Base-by-base conservation (phyloP, 2,113 vertebrate species). In the Tympanuchus pallidicinctus region DNA sequence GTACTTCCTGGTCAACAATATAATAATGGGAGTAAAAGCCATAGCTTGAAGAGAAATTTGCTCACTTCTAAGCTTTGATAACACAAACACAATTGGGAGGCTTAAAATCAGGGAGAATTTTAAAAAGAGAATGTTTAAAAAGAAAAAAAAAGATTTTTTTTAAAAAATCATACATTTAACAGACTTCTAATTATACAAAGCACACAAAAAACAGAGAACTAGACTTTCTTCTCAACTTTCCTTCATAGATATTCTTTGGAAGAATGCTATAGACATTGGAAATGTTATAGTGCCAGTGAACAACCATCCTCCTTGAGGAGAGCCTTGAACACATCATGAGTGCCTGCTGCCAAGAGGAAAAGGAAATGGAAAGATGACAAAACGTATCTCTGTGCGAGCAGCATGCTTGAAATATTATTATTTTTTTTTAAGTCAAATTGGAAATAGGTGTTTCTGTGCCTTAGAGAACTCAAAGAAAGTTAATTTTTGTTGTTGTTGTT, bases 251-350 rank as follows among this genome's bases (percentile, higher is more conserved):
- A 36, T 34, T 17, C 64, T 89, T 32, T 47, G 8, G 11, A 78
- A 74, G 52, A 73, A 83, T 14, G 16, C 3, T 54, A 48, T 1
- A 5, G 4, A 36, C 32, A 7, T 40, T 45, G 52, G 47, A 83
- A 70, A 43, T 28, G 19, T 2, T 42, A 4, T 8, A 64, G 4
- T 13, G 25, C 28, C 42, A 75, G 56, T 63, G 73, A 30, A 22
- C 15, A 32, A 25, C 1, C 0, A 0, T 32, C 24, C 28, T 19
- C 1, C 0, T 2, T 70, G 22, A 56, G 25, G 21, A 82, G 13
- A 36, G 28, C 25, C 21, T 32, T 17, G 20, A 43, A 50, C 11
- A 65, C 11, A 54, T 16, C 1, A 3, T 54, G 30, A 17, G 25
- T 8, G 17, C 13, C 36, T 54, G 28, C 43, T n/a, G 50, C 24